Base-by-base conservation (phyloP, 2,888 invertebrate species). In the Geophilus truncorum region DNA sequence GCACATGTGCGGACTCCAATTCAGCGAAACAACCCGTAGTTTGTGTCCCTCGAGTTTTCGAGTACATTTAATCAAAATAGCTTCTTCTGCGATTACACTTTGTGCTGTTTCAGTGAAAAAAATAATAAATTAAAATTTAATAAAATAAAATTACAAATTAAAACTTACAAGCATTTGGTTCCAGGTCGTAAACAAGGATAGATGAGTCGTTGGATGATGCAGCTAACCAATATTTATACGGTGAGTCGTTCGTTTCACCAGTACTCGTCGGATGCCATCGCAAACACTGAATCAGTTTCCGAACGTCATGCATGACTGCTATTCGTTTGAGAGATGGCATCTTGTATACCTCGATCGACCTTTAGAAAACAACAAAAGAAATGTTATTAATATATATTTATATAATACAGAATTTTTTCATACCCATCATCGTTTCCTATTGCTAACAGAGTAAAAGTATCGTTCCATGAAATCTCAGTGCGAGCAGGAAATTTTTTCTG, bases 211-310 rank as follows among this genome's bases (percentile, higher is more conserved):
- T 89, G 30, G 90, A 90, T 62, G 91, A 90, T 6, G 90, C 86
- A 0, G 93, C 92, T 40, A 94, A 87, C 86, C 92, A 91, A 86
- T 91, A 89, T 81, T 88, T 88, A 84, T 90, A 89, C 0, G 88
- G 87, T 0, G 92, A 92, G 77, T 89, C 86, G 30, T 87, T 88
- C 15, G 87, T 82, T 9, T 85, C 84, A 62, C 83, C 88, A 0
- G 90, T 89, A 0, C 91, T 91, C 82, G 90, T 88, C 0, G 94
- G 93, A 87, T 94, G 94, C 93, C 94, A 94, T 5, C 88, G 88
- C 0, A 93, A 85, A 80, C 89, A 88, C 84, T 92, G 91, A 30
- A 94, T 89, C 81, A 90, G 86, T 87, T 92, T 92, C 78, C 91
- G 90, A 85, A 87, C 88, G 3, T 89, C 85, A 81, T 89, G 89